Conservation (phyloP, 30 jellyfish, hydroid and myxozoan genomes). For the Aurelia aurita region DNA sequence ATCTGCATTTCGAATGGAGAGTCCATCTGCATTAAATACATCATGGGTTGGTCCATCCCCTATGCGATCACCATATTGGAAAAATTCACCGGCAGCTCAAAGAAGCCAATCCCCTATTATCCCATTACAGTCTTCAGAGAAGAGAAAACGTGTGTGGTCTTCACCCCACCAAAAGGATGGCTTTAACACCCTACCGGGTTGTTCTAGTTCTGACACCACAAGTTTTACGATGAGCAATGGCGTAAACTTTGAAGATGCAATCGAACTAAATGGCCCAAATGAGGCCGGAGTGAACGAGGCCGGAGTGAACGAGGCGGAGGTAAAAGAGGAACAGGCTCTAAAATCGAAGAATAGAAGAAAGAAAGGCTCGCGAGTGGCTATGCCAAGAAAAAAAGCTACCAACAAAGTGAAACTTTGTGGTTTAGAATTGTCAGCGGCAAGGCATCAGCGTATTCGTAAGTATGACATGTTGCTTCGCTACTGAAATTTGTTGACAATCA, state of each 20-base stretch:
- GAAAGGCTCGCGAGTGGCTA: neutral
- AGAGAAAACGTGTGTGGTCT: neutral
- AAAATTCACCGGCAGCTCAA: too few relatives aligned
- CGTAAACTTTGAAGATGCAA: neutral
- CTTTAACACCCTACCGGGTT: constrained; percentile 17
- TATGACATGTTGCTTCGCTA: too few relatives aligned
- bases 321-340: neutral
- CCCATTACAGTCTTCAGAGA: neutral
- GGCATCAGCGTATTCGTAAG: neutral
- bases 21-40: too few relatives aligned
- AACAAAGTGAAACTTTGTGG: constrained; percentile 2
- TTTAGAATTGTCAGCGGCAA: constrained; percentile 12
- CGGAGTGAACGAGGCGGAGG: neutral
- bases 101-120: too few relatives aligned
- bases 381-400: neutral
- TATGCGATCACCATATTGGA: too few relatives aligned
- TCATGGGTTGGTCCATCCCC: too few relatives aligned
- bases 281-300: neutral
- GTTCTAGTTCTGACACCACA: constrained; percentile 1
- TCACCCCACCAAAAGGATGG: neutral
- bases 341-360: neutral
- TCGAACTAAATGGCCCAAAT: neutral
- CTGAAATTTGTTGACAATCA: too few relatives aligned
- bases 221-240: neutral
- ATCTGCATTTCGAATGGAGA: too few relatives aligned